phyloP scores from a whole-genome alignment of 2,113 vertebrate species.

The Laterallus jamaicensis region DNA sequence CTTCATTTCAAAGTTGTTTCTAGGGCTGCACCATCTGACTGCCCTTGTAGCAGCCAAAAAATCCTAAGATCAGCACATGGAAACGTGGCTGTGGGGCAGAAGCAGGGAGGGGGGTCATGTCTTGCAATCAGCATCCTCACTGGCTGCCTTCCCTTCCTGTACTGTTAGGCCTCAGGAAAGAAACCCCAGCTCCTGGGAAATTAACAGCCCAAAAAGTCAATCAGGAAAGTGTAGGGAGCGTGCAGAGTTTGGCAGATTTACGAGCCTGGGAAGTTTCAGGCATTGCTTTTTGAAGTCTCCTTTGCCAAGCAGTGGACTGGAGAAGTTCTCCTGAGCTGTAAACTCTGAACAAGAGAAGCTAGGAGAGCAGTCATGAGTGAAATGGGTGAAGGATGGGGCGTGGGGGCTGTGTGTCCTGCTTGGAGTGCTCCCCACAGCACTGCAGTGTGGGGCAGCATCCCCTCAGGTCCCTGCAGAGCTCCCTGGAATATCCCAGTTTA shows the following conservation, averaged over 20 bases:
- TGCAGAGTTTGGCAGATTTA: conserved; percentile 40
- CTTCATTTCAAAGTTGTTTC: conserved; percentile 26
- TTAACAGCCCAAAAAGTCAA: background rate
- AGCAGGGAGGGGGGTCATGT: background rate
- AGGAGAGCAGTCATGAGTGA: background rate
- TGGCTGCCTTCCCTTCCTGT: background rate
- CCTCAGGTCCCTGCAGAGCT: fast-evolving
- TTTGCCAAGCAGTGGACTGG: background rate
- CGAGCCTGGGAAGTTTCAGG: background rate
- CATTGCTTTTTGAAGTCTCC: background rate
- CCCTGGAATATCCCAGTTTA: background rate
- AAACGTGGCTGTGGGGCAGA: background rate
- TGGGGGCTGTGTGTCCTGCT: background rate
- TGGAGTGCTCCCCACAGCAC: background rate
- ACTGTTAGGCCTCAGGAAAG: background rate
- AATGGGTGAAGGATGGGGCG: background rate
- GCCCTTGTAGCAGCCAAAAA: background rate
- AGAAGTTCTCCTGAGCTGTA: background rate
- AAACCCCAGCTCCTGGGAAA: background rate
- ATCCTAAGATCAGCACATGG: background rate
- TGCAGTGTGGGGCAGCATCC: background rate
- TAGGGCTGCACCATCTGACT: background rate
- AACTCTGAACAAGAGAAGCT: background rate
- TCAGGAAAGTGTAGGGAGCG: conserved; percentile 12
- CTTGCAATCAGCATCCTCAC: background rate